Conservation (phyloP, 2,797 vertebrate species). For the Paedocypris micromegethes region DNA sequence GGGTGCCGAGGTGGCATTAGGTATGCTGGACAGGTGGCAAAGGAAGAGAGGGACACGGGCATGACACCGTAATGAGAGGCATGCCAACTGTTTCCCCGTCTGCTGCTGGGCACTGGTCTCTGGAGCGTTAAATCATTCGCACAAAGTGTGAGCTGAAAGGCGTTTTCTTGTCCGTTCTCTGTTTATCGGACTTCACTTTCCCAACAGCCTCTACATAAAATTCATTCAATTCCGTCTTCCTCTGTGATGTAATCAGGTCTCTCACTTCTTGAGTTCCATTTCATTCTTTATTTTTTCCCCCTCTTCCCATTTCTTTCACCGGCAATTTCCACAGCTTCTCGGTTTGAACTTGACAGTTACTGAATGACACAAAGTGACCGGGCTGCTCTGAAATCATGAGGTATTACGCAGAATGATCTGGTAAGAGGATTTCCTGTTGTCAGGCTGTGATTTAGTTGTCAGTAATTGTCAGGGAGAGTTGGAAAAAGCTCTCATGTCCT, state of each 20-base stretch:
- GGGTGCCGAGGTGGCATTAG: slow-evolving; percentile 58
- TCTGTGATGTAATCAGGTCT: slow-evolving; percentile 15
- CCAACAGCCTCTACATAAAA: slow-evolving; percentile 25
- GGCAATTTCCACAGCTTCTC: slow-evolving; percentile 2
- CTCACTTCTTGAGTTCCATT: slow-evolving; percentile 22
- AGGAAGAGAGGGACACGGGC: slow-evolving; percentile 48
- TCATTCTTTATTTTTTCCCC: slow-evolving; percentile 16
- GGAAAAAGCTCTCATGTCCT: neutral
- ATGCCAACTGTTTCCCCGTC: slow-evolving; percentile 74
- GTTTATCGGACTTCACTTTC: slow-evolving; percentile 4
- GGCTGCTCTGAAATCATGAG: slow-evolving; percentile 32
- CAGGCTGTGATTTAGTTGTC: slow-evolving; percentile 45
- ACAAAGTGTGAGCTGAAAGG: slow-evolving; percentile 41
- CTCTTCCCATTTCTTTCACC: slow-evolving; percentile 2
- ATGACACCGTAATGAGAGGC: slow-evolving; percentile 67
- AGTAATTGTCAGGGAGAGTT: slow-evolving; percentile 33
- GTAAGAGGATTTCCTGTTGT: slow-evolving; percentile 43
- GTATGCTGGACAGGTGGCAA: slow-evolving; percentile 62
- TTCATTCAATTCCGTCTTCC: slow-evolving; percentile 19
- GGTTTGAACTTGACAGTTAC: slow-evolving; percentile 26
- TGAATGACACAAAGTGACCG: slow-evolving; percentile 41
- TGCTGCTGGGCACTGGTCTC: slow-evolving; percentile 50
- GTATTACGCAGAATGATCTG: slow-evolving; percentile 40
- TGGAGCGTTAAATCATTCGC: slow-evolving; percentile 44
- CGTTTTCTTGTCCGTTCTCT: slow-evolving; percentile 2